Evolutionary conservation across 2,113 vertebrate genomes (phyloP).

Genomic region (Zosterops lateralis): DNA sequence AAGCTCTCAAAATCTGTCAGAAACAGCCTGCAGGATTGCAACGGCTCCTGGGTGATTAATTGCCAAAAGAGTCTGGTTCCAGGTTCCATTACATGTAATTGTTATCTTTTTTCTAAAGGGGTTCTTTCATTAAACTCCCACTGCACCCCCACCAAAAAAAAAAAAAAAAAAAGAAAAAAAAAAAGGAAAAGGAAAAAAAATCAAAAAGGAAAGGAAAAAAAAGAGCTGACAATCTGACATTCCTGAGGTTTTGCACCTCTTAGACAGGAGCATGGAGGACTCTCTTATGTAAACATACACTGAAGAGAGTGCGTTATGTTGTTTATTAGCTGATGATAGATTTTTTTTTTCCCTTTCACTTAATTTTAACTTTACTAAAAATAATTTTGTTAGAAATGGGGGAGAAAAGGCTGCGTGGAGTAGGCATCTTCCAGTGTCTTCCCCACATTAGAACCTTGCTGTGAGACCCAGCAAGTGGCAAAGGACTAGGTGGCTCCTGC

Average conservation of each 20-base stretch:
- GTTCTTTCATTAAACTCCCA: slow-evolving; percentile 48
- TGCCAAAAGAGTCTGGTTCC: slow-evolving; percentile 65
- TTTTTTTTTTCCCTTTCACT: not conserved
- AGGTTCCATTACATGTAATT: slow-evolving; percentile 70
- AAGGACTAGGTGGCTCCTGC: fast-evolving
- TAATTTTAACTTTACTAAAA: slow-evolving; percentile 39
- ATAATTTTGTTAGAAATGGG: not conserved
- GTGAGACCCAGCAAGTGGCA: not conserved
- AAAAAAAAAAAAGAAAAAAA: not conserved
- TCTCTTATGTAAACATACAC: slow-evolving; percentile 34
- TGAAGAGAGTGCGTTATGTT: slow-evolving; percentile 15
- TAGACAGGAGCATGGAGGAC: slow-evolving; percentile 25
- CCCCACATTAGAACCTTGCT: not conserved
- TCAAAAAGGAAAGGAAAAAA: not conserved
- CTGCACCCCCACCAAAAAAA: not conserved
- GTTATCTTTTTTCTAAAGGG: slow-evolving; percentile 66
- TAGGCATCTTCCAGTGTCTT: not conserved
- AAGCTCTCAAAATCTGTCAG: slow-evolving; percentile 68
- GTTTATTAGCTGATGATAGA: slow-evolving; percentile 56
- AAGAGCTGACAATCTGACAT: slow-evolving; percentile 48
- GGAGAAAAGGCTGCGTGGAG: not conserved
- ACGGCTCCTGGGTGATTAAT: slow-evolving; percentile 70
- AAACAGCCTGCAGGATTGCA: slow-evolving; percentile 73
- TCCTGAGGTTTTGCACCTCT: slow-evolving; percentile 68
- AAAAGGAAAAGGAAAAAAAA: too few species aligned